phyloP scores from a whole-genome alignment of 2,113 vertebrate species.

The Chrysochloris asiatica region DNA sequence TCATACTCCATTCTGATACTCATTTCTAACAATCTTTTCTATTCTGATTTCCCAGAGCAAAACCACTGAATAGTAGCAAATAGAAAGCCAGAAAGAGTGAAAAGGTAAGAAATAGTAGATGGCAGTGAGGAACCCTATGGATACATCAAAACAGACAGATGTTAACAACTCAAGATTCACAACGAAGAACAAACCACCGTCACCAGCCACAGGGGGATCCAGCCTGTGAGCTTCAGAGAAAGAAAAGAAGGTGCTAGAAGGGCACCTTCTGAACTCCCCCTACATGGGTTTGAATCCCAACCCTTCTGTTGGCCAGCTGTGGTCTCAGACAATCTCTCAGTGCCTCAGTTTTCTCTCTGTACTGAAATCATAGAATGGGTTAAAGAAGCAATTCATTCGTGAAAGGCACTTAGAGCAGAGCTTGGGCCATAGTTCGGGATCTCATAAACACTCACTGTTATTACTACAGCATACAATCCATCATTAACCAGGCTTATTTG shows the following conservation, averaged over 20 bases:
- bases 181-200: neutral
- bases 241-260: accelerated
- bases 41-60: neutral
- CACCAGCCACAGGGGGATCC: neutral
- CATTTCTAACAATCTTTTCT: neutral
- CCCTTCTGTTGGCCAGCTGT: neutral
- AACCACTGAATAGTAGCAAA: neutral
- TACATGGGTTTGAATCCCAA: neutral
- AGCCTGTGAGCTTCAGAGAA: accelerated
- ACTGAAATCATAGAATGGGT: neutral
- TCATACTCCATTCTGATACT: neutral
- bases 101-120: neutral
- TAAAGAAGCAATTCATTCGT: neutral
- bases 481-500: neutral
- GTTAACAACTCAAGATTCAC: neutral
- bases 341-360: neutral
- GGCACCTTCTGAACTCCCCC: neutral
- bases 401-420: neutral
- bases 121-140: neutral
- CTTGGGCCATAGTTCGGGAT: neutral
- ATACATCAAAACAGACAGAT: neutral
- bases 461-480: neutral
- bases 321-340: neutral
- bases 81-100: neutral
- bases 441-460: neutral